These are phyloP conservation scores for Lonchura striata DNA, from an alignment of 2,113 vertebrate species.

Conservation along the genomic window DNA sequence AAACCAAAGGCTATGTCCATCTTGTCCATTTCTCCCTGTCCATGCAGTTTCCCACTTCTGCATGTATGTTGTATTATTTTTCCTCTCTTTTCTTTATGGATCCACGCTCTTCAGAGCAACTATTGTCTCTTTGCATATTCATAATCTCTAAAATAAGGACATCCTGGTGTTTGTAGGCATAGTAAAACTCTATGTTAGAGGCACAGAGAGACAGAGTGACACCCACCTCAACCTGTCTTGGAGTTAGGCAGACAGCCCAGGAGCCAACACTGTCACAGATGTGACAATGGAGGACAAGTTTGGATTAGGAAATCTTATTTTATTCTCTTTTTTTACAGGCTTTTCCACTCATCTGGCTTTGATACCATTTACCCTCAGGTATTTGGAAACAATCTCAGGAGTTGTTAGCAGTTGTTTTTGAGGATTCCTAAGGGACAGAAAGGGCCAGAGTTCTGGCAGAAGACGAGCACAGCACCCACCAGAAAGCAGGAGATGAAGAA, in stretches of 20 bases:
- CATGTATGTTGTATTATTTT: neutral
- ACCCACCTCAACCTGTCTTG: neutral
- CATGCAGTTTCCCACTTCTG: neutral
- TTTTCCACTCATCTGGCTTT: neutral
- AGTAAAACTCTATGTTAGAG: neutral
- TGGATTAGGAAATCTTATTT: neutral
- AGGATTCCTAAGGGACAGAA: neutral
- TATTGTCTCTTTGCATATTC: neutral
- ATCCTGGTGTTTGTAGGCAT: neutral
- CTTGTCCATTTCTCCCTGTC: neutral
- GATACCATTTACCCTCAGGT: neutral
- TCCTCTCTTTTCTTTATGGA: neutral
- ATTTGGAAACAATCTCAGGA: neutral
- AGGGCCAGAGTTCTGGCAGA: neutral
- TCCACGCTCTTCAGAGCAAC: neutral
- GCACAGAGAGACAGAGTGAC: neutral
- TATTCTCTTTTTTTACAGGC: neutral
- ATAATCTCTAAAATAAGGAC: neutral
- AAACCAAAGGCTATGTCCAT: neutral
- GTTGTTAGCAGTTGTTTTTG: neutral
- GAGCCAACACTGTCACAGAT: neutral
- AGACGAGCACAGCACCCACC: neutral
- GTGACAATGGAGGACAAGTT: neutral
- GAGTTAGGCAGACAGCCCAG: neutral
- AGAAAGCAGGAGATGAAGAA: neutral